Evolutionary conservation across 92 coral and sea anemone genomes (phyloP), one percentile per base, ranked within the genome.

Genomic region (Actinostola sp.): DNA sequence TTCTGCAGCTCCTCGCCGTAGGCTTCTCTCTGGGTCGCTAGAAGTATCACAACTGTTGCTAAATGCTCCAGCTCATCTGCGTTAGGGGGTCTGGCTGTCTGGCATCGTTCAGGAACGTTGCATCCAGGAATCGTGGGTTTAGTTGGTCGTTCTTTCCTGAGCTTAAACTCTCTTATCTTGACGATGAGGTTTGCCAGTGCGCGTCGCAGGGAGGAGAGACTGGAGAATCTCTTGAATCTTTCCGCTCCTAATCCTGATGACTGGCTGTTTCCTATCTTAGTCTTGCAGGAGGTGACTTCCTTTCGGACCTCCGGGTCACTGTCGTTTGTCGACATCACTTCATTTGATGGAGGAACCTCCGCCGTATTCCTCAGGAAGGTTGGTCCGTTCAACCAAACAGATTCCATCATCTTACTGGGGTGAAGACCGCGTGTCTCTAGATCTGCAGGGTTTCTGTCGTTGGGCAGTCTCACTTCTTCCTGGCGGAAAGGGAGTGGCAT

Each of bases 131-230:
- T n/a, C n/a, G n/a, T n/a, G n/a, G n/a, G n/a, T n/a, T n/a, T n/a
- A 50, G 42, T 26, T 17, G 2, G 23, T 24, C 36, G 36, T 41
- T 58, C 51, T 55, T 49, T 56, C 30, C 50, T 13, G 8, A 30
- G 34, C 38, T 78, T 78, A 41, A 61, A 52, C 61, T 67, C 64
- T 52, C 55, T 82, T 30, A 66, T 27, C 16, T 36, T 44, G 5
- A 24, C 71, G 21, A 82, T 41, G 16, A 82, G 87, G 24, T 38
- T 51, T 15, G 87, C 87, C 12, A 82, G 41, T 7, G 82, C 70
- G 28, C 71, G 82, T 19, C 34, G 64, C 28, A 78, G 76, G 1
- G 79, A 80, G 5, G 44, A 23, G 20, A 71, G 41, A 20, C 66
- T 53, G 12, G 84, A 67, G 36, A 68, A 67, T 8, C 39, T 39